These are phyloP conservation scores for Eptatretus burgeri DNA, from an alignment of 2,113 vertebrate genomes.

Conservation along the genomic window DNA sequence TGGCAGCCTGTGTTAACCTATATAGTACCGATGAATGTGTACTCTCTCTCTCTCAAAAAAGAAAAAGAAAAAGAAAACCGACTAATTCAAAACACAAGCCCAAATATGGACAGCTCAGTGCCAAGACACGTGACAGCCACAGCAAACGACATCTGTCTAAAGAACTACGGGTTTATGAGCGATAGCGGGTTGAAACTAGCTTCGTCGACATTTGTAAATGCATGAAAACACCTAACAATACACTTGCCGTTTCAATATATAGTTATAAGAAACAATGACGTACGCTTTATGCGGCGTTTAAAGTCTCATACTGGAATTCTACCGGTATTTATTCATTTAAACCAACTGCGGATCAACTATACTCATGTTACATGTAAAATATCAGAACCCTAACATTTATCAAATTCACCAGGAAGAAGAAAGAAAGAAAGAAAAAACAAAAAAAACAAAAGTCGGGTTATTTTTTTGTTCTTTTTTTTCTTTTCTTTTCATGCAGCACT, in stretches of 20 bases:
- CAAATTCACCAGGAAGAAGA: no score
- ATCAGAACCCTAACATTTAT: no score
- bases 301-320: not conserved
- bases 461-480: slow-evolving; percentile 14
- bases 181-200: slow-evolving; percentile 2
- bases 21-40: slow-evolving; percentile 65
- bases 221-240: slow-evolving; percentile 4
- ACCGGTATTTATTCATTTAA: no score
- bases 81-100: not conserved
- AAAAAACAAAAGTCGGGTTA: no score
- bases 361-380: no score
- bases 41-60: slow-evolving; percentile 87
- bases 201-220: slow-evolving; percentile 1
- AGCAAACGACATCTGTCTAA: slow-evolving; percentile 3
- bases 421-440: no score
- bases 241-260: slow-evolving; percentile 2
- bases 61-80: slow-evolving; percentile 13
- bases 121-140: not conserved
- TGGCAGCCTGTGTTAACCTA: slow-evolving; percentile 51
- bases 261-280: slow-evolving; percentile 3
- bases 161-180: not conserved
- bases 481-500: slow-evolving; percentile 29
- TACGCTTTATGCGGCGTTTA: slow-evolving; percentile 3
- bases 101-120: slow-evolving; percentile 3
- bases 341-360: no score